phyloP scores from a whole-genome alignment of 2,113 vertebrate genomes.

The Ptychochromis oligacanthus region DNA sequence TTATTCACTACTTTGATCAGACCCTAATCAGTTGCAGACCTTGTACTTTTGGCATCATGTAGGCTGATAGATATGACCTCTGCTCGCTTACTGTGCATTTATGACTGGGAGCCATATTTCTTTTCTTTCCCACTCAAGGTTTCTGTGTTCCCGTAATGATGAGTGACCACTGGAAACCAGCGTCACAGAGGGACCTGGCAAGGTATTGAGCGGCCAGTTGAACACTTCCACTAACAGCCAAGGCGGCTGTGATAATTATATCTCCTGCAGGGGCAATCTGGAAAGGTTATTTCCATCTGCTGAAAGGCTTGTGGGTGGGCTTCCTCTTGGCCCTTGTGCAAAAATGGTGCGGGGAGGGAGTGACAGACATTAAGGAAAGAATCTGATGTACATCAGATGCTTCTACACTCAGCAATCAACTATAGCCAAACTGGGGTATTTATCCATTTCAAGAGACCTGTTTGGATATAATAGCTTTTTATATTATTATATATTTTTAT shows the following conservation, averaged over 20 bases:
- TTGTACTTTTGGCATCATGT: slow-evolving; percentile 13
- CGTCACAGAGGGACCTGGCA: slow-evolving; percentile 41
- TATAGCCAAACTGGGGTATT: not conserved
- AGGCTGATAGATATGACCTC: not conserved
- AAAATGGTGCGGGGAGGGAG: slow-evolving; percentile 9
- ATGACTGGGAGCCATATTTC: slow-evolving; percentile 1
- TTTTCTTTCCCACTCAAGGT: slow-evolving; percentile 38
- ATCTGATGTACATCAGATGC: not conserved
- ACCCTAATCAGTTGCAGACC: slow-evolving; percentile 28
- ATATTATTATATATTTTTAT: no score
- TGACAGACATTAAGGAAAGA: not conserved
- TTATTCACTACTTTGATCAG: slow-evolving; percentile 6
- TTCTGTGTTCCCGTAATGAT: slow-evolving; percentile 44
- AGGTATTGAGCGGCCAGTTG: slow-evolving; percentile 44
- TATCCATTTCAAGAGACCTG: not conserved
- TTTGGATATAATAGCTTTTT: not conserved
- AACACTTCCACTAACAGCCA: slow-evolving; percentile 56
- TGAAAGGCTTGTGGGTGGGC: slow-evolving; percentile 51
- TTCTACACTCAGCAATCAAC: not conserved
- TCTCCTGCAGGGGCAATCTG: slow-evolving; percentile 62
- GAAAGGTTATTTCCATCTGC: slow-evolving; percentile 69
- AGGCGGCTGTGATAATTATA: slow-evolving; percentile 64
- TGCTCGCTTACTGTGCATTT: not conserved
- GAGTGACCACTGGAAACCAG: slow-evolving; percentile 29
- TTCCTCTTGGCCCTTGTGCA: slow-evolving; percentile 38